Base-by-base conservation (phyloP, 2,797 vertebrate genomes). In the Harpagifer antarcticus region DNA sequence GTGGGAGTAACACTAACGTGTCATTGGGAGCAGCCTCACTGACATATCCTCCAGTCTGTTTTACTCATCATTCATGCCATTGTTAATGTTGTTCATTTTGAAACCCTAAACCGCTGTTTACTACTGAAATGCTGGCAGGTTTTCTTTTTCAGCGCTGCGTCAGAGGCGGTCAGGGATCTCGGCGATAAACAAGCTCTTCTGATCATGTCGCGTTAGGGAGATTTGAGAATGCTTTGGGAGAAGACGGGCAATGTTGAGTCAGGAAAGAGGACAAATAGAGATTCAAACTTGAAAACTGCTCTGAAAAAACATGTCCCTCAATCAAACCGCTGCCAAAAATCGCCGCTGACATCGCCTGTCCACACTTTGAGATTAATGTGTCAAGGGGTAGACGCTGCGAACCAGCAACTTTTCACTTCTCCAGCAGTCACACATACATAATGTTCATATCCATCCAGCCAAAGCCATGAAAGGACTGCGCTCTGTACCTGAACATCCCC, bases 91-190 rank as follows among this genome's bases (percentile, higher is more conserved):
- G 53, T 76, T 75, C n/a, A 10, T 20, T 69, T 86, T 44, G 67
- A 87, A 82, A 85, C 82, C 86, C 88, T 82, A 82, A 83, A 81
- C 81, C 68, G 62, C 88, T 78, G 84, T 79, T 83, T 84, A 87
- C 88, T 89, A 91, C 92, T 92, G 89, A 91, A 81, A 83, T 65
- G 78, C 84, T 83, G 83, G 72, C 77, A 31, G 71, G 68, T 56
- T 82, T 80, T 58, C 9, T 20, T 74, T 62, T 9, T 58, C 50
- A 23, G 70, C 68, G 52, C 68, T 48, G 66, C 85, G 88, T 73
- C 60, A 44, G 44, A 59, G 55, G 68, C 44, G 27, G 15, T 33
- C 68, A 45, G 76, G 76, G 72, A 88, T 80, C 74, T 76, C 69
- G 68, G 73, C 16, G 42, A 23, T 10, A 68, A 53, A 73, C 43